Base-by-base conservation (phyloP, 2,113 vertebrate species). In the Myrmecophaga tridactyla region DNA sequence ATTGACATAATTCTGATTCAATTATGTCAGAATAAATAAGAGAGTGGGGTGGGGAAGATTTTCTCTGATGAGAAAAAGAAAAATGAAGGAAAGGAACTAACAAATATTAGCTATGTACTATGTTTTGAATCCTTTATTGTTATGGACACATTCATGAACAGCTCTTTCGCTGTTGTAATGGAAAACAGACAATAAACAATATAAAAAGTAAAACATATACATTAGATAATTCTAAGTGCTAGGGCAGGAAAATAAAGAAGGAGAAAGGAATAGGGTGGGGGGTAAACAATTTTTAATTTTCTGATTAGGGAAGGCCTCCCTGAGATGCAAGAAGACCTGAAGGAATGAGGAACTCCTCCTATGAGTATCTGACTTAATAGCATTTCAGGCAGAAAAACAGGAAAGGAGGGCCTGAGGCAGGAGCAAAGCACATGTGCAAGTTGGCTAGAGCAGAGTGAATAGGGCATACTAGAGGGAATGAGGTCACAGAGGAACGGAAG, bases 171-270 rank as follows among this genome's bases (percentile, higher is more conserved):
- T 60, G 13, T 56, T 60, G 36, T 8, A 63, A 12, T 85, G 56
- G 56, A 81, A 93, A 65, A 83, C 12, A 63, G 4, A 81, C 8
- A 46, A 75, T 27, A 36, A 72, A 56, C 2, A 58, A 27, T 36
- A 18, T 14, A 36, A 75, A 65, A 77, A 60, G 25, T 72, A 48
- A 76, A 39, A 27, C 11, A 31, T 65, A 76, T n/a, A 34, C 6
- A 5, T 5, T 2, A 10, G 4, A 10, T 8, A 1, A 56, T 1
- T 3, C 5, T 53, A 4, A 62, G 10, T 27, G 4, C 11, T 4
- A 36, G 14, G 34, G 34, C 31, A 82, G 53, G 13, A 84, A 80
- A 41, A 48, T 25, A 46, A 34, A 56, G 25, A 31, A 9, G 10
- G 72, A 84, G 9, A 70, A 18, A 17, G 7, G 1, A 63, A 4